Evolutionary conservation across 2,888 invertebrate genomes (phyloP), one percentile per base, ranked within the genome.

Genomic region (Tetragonula carbonaria): DNA sequence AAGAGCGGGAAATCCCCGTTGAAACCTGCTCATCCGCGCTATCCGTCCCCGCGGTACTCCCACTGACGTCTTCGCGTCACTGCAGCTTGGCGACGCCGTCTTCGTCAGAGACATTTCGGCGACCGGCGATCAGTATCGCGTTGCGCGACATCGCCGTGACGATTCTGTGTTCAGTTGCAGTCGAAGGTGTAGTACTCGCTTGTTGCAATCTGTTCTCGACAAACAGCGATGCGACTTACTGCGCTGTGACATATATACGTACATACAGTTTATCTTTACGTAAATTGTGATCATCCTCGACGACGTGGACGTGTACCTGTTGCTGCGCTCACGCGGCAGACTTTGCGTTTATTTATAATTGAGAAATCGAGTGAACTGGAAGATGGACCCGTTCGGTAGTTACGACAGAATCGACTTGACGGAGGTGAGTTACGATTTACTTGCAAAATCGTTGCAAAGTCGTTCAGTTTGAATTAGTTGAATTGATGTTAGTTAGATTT

Each of bases 1-100:
- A 76, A 87, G 85, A 91, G 93, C 92, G 93, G 93, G 93, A 93
- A 93, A 93, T 92, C 92, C 93, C 93, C 88, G 90, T 86, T 88
- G 88, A 91, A 91, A 91, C 86, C 87, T 87, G 89, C 90, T 87
- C 85, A 78, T 85, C 86, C 88, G 88, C 76, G 74, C 81, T 74
- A 62, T 74, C 70, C 76, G 76, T 87, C 78, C 79, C 84, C 78
- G 50, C 68, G 74, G 51, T 77, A 68, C 74, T 50, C 67, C 72
- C 71, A 75, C 51, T 73, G 80, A 83, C 85, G 82, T 83, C 80
- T 78, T 78, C 66, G 67, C 84, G 80, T 80, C 81, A 80, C 74
- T 33, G 55, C 73, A 68, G 57, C 57, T 65, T 59, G 63, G 59
- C 67, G 78, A 78, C 72, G 79, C 70, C 73, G 77, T 75, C 73